Base-by-base conservation (phyloP, 2,113 vertebrate species). In the Puntigrus tetrazona region DNA sequence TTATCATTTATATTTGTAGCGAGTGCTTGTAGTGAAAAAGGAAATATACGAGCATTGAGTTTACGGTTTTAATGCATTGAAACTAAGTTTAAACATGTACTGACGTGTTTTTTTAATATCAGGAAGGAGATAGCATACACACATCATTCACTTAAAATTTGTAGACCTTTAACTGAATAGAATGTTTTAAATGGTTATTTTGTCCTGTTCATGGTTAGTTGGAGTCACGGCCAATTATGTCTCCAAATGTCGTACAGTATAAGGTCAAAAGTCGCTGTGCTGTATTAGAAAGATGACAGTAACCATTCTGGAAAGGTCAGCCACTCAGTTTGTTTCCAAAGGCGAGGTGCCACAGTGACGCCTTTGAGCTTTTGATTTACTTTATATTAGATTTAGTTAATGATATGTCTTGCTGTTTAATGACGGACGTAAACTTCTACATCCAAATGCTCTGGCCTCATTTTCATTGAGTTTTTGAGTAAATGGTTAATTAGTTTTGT, bases 221-320 rank as follows among this genome's bases (percentile, higher is more conserved):
- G 59, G 78, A 76, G 82, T 45, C 82, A 29, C n/a, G 70, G 76
- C 82, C 77, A 81, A 81, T 87, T 87, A 84, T 34, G 43, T 84
- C 45, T 81, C 52, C 36, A 72, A 67, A 65, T 80, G 69, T 52
- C 27, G 77, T 38, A 79, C 57, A 76, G 41, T 80, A 84, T 63
- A 87, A 87, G 86, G 86, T 83, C 82, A 90, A 81, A 86, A 86
- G 87, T 86, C 87, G 74, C 43, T 13, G 31, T 79, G 55, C 50
- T 43, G 45, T 88, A 81, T 82, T 61, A 78, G 79, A 79, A 57
- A 81, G 65, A 59, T 86, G 87, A 86, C 72, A 88, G 78, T 52
- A 82, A 79, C 76, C 85, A 85, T 67, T 13, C 78, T 76, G 72
- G 72, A 90, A 90, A 90, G 89, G 89, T 90, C 84, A 88, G 4